Evolutionary conservation across 1,140 invertebrate species (phyloP), one percentile per base, ranked within the genome.

Genomic region (Augochlora pura): DNA sequence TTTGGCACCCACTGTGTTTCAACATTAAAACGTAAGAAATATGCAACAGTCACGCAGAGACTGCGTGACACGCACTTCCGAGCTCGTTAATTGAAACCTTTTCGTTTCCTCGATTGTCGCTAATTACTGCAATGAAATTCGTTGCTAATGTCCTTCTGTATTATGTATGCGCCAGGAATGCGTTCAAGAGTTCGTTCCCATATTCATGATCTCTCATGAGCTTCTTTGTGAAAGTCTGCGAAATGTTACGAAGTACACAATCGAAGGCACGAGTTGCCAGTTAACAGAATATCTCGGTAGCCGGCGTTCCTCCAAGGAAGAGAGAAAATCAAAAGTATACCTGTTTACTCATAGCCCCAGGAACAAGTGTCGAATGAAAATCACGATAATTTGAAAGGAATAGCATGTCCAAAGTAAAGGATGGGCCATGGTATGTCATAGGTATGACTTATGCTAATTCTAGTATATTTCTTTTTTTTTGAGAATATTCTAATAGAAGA

Each of bases 351-450:
- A 80, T 72, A 79, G 82, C 52, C 52, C 73, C 66, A 81, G 69
- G 75, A 84, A 78, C 68, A 72, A 78, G 32, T 72, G 42, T 64
- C 38, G 59, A 80, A 76, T 60, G 42, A 32, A 74, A 81, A 69
- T 49, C 59, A 59, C 32, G 21, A 77, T 52, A 67, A 67, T 18
- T 9, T 27, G 60, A 52, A 64, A n/a, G 64, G 64, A 68, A 72
- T 27, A 67, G 59, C n/a, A 72, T 46, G 14, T 80, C 27, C 57
- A 21, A 46, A 16, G 25, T 64, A 59, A 38, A 23, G 59, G 59
- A 79, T 64, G 60, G 77, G 23, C 59, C 68, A 68, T 57, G 71
- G 42, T 83, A 75, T 21, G 72, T 80, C 69, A 77, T 62, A 27
- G 25, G n/a, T n/a, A 72, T 71, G 25, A 64, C 59, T 59, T 75